Evolutionary conservation across 2,113 vertebrate genomes (phyloP).

Genomic region (Cranoglanis bouderius): DNA sequence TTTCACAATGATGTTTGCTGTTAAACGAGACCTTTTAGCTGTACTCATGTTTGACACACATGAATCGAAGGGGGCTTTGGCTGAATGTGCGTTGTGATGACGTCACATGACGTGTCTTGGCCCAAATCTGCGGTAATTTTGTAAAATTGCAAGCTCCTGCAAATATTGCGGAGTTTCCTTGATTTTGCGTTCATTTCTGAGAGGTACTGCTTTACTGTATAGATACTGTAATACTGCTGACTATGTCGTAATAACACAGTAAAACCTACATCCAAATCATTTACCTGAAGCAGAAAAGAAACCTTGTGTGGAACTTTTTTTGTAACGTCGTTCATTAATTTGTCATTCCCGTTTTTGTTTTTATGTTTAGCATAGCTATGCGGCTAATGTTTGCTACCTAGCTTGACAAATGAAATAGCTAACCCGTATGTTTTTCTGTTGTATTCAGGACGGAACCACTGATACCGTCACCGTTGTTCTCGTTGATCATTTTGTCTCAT

Average conservation of each 20-base stretch:
- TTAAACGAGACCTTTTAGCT: too few species aligned
- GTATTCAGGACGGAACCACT: background rate
- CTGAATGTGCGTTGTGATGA: too few species aligned
- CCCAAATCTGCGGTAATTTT: too few species aligned
- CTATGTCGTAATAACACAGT: background rate
- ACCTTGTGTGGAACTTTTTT: too few species aligned
- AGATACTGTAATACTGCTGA: background rate
- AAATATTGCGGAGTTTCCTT: too few species aligned
- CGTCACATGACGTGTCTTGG: too few species aligned
- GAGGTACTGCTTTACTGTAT: background rate
- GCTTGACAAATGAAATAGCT: background rate
- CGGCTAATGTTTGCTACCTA: background rate
- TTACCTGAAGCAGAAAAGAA: background rate
- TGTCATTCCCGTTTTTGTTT: background rate
- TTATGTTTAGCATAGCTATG: background rate
- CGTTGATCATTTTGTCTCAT: background rate
- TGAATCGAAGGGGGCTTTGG: too few species aligned
- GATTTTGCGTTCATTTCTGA: too few species aligned
- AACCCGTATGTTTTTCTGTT: background rate
- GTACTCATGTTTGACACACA: too few species aligned
- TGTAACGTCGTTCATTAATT: background rate
- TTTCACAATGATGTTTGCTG: too few species aligned
- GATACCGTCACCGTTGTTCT: background rate
- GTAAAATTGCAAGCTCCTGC: too few species aligned
- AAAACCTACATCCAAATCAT: background rate